Evolutionary conservation across 2,888 invertebrate species (phyloP).

Genomic region (Gymnosoma rotundatum): DNA sequence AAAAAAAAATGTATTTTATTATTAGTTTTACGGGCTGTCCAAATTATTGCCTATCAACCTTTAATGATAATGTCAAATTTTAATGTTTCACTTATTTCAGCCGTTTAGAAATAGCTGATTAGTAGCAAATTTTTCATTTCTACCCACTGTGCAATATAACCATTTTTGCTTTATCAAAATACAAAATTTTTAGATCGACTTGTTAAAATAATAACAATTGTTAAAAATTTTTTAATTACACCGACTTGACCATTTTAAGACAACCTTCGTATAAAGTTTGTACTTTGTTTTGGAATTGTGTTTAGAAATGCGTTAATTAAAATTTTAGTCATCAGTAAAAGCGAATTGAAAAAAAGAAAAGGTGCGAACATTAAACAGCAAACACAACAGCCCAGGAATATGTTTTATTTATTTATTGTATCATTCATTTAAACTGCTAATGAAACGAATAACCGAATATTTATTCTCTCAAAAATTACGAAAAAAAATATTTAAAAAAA

Average conservation of each 20-base stretch:
- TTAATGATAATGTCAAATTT: background rate
- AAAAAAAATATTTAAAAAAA: slow-evolving; percentile 22
- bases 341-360: slow-evolving; percentile 50
- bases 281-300: slow-evolving; percentile 32
- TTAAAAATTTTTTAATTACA: no score
- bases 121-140: no score
- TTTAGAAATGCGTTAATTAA: slow-evolving; percentile 71
- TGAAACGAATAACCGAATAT: slow-evolving; percentile 52
- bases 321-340: slow-evolving; percentile 68
- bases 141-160: no score
- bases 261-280: slow-evolving; percentile 16
- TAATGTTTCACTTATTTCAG: no score
- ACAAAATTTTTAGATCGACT: no score
- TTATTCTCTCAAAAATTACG: slow-evolving; percentile 36
- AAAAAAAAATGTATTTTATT: slow-evolving; percentile 15
- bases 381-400: background rate
- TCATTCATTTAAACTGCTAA: slow-evolving; percentile 7
- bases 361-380: slow-evolving; percentile 47
- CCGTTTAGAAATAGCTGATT: no score
- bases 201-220: no score
- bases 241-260: background rate
- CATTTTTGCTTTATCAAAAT: no score
- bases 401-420: background rate
- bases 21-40: slow-evolving; percentile 3
- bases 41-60: background rate